Evolutionary conservation across 2,797 vertebrate species (phyloP), one percentile per base, ranked within the genome.

Genomic region (Enteromius viviparus): DNA sequence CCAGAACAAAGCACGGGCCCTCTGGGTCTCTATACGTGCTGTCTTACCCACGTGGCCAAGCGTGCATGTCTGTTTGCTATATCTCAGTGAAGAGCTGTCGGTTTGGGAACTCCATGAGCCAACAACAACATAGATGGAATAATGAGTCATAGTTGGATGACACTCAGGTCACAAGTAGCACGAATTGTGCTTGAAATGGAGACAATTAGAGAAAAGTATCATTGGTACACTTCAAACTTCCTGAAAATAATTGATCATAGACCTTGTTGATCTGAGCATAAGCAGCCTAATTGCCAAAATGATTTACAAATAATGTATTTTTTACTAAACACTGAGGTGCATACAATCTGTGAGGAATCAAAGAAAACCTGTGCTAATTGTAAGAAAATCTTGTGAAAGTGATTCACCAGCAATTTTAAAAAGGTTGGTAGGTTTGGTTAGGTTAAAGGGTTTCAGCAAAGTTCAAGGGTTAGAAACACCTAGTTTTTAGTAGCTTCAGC

Each of bases 1-100:
- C 14, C 78, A 81, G 79, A 85, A 51, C 42, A 81, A 71, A 81
- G 65, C 65, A 51, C 3, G 8, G 65, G 47, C 65, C 76, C 74
- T 76, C 78, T 76, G 65, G 64, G 78, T 81, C 78, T 85, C 45
- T 14, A 1, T 70, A 40, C 75, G 49, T 75, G 37, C 42, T 55
- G 75, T 72, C 42, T 77, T 34, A 77, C 68, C 37, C 12, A 23
- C 23, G 14, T 78, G 32, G n/a, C 19, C 37, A 37, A 77, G 49
- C 19, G 0, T 29, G 17, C 4, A 11, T 70, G 53, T 60, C 75
- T 70, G 6, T 83, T 70, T 66, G 23, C 49, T 60, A 40, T 60
- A 68, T 71, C 66, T 81, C 12, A 5, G 7, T 47, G n/a, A 53
- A 68, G 62, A 76, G 71, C 71, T 82, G 72, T 76, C 80, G 19